These are phyloP conservation scores for Myiothlypis coronata DNA, from an alignment of 2,797 vertebrate genomes.

Conservation along the genomic window DNA sequence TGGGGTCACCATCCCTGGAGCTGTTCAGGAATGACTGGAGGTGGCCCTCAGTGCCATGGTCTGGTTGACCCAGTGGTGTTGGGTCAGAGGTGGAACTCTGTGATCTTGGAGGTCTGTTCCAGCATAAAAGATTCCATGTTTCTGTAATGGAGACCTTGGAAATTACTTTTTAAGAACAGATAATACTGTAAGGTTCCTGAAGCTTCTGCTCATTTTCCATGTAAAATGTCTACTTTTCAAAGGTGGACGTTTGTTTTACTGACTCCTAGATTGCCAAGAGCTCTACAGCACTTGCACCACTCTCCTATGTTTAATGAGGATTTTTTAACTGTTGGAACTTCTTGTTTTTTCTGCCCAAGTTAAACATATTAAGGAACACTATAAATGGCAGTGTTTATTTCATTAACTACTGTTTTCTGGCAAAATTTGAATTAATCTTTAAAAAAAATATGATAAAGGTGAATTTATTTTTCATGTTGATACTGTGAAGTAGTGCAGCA, in stretches of 20 bases:
- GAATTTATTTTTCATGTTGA: background rate
- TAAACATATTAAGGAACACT: background rate
- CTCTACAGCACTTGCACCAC: background rate
- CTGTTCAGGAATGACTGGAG: rapidly evolving
- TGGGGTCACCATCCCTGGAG: background rate
- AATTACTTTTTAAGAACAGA: background rate
- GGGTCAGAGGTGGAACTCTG: rapidly evolving
- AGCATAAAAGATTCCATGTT: background rate
- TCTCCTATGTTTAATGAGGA: background rate
- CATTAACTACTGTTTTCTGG: background rate
- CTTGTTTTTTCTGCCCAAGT: background rate
- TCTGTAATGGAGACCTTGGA: background rate
- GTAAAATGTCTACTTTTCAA: background rate
- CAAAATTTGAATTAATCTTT: background rate
- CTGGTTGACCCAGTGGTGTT: rapidly evolving
- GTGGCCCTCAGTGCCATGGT: background rate
- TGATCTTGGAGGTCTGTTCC: background rate
- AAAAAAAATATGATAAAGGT: background rate
- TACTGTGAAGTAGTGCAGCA: background rate
- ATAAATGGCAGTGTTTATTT: background rate
- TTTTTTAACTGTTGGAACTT: background rate
- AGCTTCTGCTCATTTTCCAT: background rate
- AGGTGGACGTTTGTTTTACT: background rate
- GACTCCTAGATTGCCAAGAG: background rate
- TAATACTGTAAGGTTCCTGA: background rate